Conservation (phyloP, 2,113 vertebrate genomes). For the Phocoena sinus region DNA sequence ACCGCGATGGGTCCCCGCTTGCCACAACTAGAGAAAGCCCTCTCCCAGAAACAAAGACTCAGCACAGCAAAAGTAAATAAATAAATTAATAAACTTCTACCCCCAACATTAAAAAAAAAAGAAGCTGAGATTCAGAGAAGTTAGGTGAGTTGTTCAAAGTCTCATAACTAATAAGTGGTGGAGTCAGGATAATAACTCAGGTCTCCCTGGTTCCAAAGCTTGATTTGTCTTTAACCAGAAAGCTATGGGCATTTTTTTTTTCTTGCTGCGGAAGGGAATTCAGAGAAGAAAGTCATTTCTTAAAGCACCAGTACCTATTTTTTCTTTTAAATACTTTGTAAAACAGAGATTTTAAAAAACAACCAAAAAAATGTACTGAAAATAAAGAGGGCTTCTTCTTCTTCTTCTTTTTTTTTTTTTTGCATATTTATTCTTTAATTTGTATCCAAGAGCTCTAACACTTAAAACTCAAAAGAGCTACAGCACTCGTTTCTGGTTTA, state of each 20-base stretch:
- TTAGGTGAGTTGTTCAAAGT: not conserved
- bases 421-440: not conserved
- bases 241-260: not conserved
- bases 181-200: not conserved
- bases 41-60: no score
- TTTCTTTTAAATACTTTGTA: not conserved
- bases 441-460: not conserved
- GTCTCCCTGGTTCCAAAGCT: not conserved
- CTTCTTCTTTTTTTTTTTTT: not conserved
- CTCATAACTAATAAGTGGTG: not conserved
- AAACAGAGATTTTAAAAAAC: not conserved
- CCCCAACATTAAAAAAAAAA: not conserved
- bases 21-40: no score
- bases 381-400: not conserved
- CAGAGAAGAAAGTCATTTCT: not conserved
- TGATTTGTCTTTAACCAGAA: not conserved
- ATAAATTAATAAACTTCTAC: no score
- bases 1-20: no score
- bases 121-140: not conserved
- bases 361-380: not conserved
- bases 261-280: not conserved
- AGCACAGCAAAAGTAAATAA: no score
- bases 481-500: not conserved
- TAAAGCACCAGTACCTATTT: not conserved
- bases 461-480: slow-evolving; percentile 5